Evolutionary conservation across 2,888 invertebrate species (phyloP), one percentile per base, ranked within the genome.

Genomic region (Agriotes lineatus): DNA sequence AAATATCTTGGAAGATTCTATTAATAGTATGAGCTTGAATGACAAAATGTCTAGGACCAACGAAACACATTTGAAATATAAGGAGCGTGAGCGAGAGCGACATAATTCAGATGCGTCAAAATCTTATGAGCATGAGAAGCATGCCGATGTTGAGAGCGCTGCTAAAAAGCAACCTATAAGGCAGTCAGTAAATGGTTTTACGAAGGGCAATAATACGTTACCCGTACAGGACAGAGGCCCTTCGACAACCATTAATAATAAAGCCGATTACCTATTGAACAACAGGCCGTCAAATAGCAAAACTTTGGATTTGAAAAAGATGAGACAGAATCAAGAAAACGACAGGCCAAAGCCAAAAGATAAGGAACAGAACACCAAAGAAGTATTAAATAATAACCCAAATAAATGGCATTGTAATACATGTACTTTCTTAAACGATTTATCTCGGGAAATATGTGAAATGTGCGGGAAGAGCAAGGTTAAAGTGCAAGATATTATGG

Each of bases 381-480:
- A 54, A 37, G 22, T 25, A 10, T 18, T 44, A 12, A 66, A 57
- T 18, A 56, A 42, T 19, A 45, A 37, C 19, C 19, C 19, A 6
- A 64, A 59, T 48, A 70, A 85, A 69, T 94, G 93, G 94, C 87
- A 90, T 70, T 94, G 93, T 79, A 85, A 85, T 0, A 87, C 89
- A 0, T 94, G 94, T 82, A 94, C 94, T 0, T 93, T 87, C 80
- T 80, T 91, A 10, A 94, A 94, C 78, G 82, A 82, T 1, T 76
- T 81, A 0, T 76, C 79, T 0, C 81, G 82, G 18, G 87, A 87
- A 9, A 90, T 91, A 18, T 94, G 93, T 79, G 92, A 92, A 71
- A 93, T 93, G 88, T 93, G 93, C 77, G 89, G 90, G 18, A 93
- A 92, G 79, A 83, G 82, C 69, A 77, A 78, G 45, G 73, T 72